Evolutionary conservation across 2,888 invertebrate species (phyloP).

Genomic region (Ichneumoninae sp.): DNA sequence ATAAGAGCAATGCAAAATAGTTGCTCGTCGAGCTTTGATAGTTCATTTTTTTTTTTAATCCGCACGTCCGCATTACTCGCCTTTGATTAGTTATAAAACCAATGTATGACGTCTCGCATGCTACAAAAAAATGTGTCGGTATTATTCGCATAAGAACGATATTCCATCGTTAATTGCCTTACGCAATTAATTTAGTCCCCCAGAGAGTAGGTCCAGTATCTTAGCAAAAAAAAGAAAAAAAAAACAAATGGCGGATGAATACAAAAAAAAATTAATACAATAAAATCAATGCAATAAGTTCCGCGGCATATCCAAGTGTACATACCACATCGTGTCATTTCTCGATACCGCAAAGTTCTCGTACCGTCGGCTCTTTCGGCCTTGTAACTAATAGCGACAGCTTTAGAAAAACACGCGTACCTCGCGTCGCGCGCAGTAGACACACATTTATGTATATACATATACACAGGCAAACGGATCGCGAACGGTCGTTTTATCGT

Average conservation of each 20-base stretch:
- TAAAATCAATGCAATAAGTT: neutral
- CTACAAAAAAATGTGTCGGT: no score
- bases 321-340: neutral
- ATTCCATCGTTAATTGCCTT: neutral
- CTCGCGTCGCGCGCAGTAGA: neutral
- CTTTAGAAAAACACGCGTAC: slow-evolving; percentile 41
- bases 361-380: slow-evolving; percentile 16
- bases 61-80: no score
- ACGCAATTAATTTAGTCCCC: neutral
- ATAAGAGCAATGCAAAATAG: neutral
- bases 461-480: neutral
- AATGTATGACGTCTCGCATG: no score
- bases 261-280: neutral
- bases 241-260: neutral
- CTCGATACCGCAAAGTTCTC: slow-evolving; percentile 14
- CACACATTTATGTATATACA: neutral
- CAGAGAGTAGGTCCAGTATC: neutral
- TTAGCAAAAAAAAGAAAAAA: neutral
- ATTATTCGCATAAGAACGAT: neutral
- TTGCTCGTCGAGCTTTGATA: neutral
- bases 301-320: neutral
- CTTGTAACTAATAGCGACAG: slow-evolving; percentile 43
- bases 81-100: no score
- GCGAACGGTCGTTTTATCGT: slow-evolving; percentile 10
- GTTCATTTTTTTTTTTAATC: neutral